These are phyloP conservation scores for Tetranychus piercei DNA, from an alignment of 2,888 invertebrate species.

Conservation along the genomic window DNA sequence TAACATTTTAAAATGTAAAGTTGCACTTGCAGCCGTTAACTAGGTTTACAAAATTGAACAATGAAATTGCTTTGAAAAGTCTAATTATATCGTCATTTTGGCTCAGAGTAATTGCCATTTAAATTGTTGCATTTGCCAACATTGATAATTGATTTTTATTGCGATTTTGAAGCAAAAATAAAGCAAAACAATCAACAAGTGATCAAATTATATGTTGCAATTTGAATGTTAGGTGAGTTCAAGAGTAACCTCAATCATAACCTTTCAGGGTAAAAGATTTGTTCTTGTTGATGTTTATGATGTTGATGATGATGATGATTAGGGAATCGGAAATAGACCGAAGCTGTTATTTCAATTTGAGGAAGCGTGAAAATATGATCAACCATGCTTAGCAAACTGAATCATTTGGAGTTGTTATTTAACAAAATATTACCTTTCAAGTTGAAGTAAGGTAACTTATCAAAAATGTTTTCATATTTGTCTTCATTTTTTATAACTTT, in stretches of 20 bases:
- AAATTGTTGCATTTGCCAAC: too few species aligned
- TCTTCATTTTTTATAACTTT: too few species aligned
- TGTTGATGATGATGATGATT: background rate
- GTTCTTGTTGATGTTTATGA: background rate
- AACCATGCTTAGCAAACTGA: background rate
- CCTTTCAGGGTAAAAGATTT: background rate
- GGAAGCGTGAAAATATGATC: constrained; percentile 1
- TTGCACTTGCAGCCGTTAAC: background rate
- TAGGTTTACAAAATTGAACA: too few species aligned
- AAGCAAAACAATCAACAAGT: too few species aligned
- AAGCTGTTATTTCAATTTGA: background rate
- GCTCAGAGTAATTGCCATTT: too few species aligned
- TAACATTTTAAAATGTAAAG: background rate
- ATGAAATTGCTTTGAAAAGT: too few species aligned
- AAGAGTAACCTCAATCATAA: background rate
- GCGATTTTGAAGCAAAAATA: too few species aligned
- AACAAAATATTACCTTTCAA: too few species aligned
- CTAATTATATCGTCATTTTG: too few species aligned
- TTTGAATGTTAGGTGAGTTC: background rate
- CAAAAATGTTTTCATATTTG: too few species aligned
- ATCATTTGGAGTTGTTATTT: background rate
- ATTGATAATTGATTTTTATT: too few species aligned
- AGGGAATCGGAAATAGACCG: background rate
- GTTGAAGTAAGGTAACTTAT: too few species aligned
- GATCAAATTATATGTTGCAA: background rate